Percentiles rank a stretch among this genome's conserved stretches.
Evolutionary conservation across 1,140 invertebrate genomes (phyloP).

Genomic region (Psilanteris sp.): DNA sequence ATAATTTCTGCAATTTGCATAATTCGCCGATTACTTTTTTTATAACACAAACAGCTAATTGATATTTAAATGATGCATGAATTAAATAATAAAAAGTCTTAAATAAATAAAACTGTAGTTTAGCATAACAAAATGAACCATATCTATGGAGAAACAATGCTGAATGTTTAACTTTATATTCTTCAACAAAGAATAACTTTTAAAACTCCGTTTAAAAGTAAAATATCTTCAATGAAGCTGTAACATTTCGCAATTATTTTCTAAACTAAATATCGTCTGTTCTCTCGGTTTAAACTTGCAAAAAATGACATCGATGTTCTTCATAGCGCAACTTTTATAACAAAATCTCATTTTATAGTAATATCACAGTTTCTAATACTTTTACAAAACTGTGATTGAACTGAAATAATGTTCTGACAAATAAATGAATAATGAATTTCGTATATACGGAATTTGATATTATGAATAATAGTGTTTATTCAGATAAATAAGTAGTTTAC

Average conservation of each 20-base stretch:
- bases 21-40: constrained; percentile 30
- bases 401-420: too few species aligned
- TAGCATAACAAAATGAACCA: constrained; percentile 23
- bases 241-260: constrained; percentile 18
- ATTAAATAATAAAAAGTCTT: constrained; percentile 24
- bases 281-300: not conserved
- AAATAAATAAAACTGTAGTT: constrained; percentile 31
- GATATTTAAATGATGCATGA: constrained; percentile 5
- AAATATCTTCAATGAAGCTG: constrained; percentile 34
- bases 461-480: too few species aligned
- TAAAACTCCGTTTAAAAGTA: constrained; percentile 27
- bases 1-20: constrained; percentile 24
- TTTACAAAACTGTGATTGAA: not conserved
- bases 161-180: not conserved
- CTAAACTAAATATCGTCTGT: constrained; percentile 14
- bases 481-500: too few species aligned
- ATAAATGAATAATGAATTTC: too few species aligned
- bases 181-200: constrained; percentile 25
- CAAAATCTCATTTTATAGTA: constrained; percentile 5
- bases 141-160: too few species aligned
- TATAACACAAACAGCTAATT: not conserved
- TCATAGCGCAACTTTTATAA: not conserved
- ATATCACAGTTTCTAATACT: not conserved
- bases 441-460: too few species aligned
- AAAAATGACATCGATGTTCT: constrained; percentile 20